Conservation (phyloP, 2,113 vertebrate genomes). For the Lycocorax pyrrhopterus region DNA sequence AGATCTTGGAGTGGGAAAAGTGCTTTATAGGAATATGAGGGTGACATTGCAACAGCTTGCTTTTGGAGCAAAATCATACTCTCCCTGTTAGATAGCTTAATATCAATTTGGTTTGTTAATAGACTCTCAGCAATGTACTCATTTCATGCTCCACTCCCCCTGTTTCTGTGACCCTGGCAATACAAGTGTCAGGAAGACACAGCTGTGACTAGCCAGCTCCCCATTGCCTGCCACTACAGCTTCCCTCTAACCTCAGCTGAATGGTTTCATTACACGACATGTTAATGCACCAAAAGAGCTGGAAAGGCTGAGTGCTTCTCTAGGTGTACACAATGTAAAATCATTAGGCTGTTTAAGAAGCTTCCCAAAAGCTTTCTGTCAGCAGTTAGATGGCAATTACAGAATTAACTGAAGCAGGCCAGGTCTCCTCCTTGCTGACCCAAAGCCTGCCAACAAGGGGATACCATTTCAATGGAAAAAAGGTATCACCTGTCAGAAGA, state of each 20-base stretch:
- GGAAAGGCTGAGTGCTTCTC: slow-evolving; percentile 1
- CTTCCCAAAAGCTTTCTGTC: slow-evolving; percentile 18
- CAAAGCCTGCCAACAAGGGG: neutral
- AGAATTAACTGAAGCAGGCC: slow-evolving; percentile 21
- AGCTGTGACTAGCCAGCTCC: neutral
- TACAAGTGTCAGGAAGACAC: neutral
- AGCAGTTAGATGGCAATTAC: slow-evolving; percentile 39
- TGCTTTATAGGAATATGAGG: neutral
- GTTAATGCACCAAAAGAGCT: neutral
- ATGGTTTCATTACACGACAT: neutral
- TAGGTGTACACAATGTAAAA: slow-evolving; percentile 13
- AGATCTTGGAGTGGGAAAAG: neutral
- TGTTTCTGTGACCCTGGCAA: neutral
- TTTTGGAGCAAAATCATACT: neutral
- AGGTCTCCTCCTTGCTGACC: neutral
- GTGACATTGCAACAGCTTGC: neutral
- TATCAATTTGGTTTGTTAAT: slow-evolving; percentile 16
- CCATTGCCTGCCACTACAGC: neutral
- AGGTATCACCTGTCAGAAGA: neutral
- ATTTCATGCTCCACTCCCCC: neutral
- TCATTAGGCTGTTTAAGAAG: slow-evolving; percentile 6
- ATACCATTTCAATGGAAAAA: slow-evolving; percentile 21
- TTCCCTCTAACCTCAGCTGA: neutral
- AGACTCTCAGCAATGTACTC: neutral
- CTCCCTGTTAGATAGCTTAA: neutral